Percentiles rank a stretch among this genome's conserved stretches.
These are phyloP conservation scores for Nesoenas mayeri DNA, from an alignment of 2,113 vertebrate genomes.

Conservation along the genomic window DNA sequence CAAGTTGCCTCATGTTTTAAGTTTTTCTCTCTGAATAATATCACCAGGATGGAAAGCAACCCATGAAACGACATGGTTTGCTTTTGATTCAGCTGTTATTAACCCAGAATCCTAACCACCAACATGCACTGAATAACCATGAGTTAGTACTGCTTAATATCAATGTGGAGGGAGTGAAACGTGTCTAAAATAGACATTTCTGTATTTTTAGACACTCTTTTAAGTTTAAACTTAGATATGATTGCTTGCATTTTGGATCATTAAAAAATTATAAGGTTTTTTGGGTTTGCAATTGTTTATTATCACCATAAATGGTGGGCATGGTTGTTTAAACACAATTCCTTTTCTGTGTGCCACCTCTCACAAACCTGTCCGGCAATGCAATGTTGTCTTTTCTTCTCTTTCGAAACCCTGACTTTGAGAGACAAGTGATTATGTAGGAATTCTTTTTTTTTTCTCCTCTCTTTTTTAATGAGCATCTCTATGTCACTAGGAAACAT, in stretches of 20 bases:
- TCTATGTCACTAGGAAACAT: not conserved
- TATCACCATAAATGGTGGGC: not conserved
- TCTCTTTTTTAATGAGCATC: not conserved
- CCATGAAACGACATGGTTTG: not conserved
- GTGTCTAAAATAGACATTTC: not conserved
- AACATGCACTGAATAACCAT: rapidly evolving
- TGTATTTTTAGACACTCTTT: not conserved
- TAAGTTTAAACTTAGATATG: not conserved
- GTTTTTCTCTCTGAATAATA: not conserved
- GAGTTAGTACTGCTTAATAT: not conserved
- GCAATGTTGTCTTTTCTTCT: not conserved
- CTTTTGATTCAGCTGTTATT: not conserved
- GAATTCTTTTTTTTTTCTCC: not conserved
- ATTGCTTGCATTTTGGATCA: not conserved
- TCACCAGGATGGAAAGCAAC: not conserved
- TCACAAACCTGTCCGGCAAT: not conserved
- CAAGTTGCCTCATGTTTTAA: not conserved
- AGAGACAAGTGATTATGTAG: not conserved
- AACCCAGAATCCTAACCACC: not conserved
- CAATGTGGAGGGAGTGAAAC: not conserved
- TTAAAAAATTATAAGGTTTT: not conserved
- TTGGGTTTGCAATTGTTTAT: not conserved
- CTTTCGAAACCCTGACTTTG: not conserved
- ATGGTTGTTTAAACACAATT: not conserved
- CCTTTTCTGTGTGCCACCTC: not conserved